Percentiles rank a stretch among this genome's conserved stretches.
Conservation (phyloP, 2,888 invertebrate species). For the Troides helena region DNA sequence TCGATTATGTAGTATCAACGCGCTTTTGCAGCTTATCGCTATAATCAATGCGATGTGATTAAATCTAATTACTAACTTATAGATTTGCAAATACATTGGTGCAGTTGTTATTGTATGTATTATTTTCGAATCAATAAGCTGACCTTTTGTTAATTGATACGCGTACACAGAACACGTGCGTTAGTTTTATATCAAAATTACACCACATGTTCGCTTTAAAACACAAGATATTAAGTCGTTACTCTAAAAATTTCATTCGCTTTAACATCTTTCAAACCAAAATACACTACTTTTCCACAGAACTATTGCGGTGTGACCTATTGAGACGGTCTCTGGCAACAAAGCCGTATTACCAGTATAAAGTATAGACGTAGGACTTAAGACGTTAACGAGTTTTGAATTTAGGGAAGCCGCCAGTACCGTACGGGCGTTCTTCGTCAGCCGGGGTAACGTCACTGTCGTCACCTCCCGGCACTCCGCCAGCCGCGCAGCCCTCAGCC, state of each 20-base stretch:
- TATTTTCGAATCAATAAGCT: not conserved
- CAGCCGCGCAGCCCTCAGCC: slow-evolving; percentile 49
- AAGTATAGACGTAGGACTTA: not conserved
- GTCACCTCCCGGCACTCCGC: slow-evolving; percentile 60
- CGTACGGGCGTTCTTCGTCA: slow-evolving; percentile 84
- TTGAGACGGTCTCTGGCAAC: no score
- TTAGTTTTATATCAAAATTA: no score
- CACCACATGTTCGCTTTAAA: no score
- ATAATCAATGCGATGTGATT: not conserved
- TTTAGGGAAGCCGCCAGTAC: slow-evolving; percentile 83
- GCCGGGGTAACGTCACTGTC: slow-evolving; percentile 69
- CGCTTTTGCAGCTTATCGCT: slow-evolving; percentile 17
- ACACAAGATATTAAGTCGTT: no score
- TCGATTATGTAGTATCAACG: not conserved
- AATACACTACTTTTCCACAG: no score
- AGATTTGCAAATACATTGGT: not conserved
- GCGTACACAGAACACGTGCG: no score
- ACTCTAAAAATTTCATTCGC: no score
- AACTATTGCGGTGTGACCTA: no score
- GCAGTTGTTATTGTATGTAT: not conserved
- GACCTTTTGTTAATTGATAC: not conserved
- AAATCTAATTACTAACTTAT: not conserved
- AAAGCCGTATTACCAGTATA: no score
- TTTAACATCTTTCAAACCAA: no score
- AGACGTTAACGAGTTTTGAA: slow-evolving; percentile 4